These are phyloP conservation scores for Ecliptopera silaceata DNA, from an alignment of 2,888 invertebrate genomes.

Conservation along the genomic window DNA sequence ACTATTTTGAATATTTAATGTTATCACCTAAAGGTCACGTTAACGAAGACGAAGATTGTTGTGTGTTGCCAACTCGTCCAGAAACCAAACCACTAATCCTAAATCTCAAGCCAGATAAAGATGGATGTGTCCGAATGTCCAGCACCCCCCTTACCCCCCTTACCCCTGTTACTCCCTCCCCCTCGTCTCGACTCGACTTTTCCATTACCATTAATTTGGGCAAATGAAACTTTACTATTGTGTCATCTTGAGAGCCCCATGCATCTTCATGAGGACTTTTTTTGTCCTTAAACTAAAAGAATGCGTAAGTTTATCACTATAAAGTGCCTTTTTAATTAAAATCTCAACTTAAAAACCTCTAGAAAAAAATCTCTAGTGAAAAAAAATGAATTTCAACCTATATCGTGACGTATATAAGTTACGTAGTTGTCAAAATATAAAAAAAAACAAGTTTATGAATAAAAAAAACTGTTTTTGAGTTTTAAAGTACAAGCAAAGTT, in stretches of 20 bases:
- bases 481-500: no score
- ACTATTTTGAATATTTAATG: no score
- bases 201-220: conserved; percentile 69
- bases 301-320: conserved; percentile 2
- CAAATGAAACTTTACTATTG: conserved; percentile 55
- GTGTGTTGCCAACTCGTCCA: background rate
- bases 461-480: no score
- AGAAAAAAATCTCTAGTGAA: no score
- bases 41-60: no score
- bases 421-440: no score
- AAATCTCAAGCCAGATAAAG: conserved; percentile 31
- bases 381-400: no score
- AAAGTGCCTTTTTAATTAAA: background rate
- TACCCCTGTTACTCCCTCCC: background rate
- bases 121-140: conserved; percentile 28
- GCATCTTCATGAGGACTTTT: conserved; percentile 51
- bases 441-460: no score
- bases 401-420: no score
- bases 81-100: conserved; percentile 5
- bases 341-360: no score
- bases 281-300: conserved; percentile 25
- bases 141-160: conserved; percentile 4
- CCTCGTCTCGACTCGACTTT: conserved; percentile 53
- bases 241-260: conserved; percentile 52
- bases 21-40: no score